Base-by-base conservation (phyloP, 2,888 invertebrate genomes). In the Sisyra nigra region DNA sequence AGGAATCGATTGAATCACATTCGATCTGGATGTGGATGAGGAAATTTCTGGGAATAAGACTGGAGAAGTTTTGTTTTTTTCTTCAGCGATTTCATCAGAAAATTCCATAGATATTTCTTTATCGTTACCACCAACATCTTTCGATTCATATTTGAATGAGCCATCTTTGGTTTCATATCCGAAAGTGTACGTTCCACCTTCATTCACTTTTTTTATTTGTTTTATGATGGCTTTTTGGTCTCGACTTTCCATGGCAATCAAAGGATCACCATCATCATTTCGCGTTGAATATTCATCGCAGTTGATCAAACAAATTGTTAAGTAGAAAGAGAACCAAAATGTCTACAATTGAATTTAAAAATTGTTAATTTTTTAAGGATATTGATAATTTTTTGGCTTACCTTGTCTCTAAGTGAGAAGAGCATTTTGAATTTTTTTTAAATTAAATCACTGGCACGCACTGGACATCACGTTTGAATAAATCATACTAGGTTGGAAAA, bases 91-190 rank as follows among this genome's bases (percentile, higher is more conserved):
- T 24, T 24, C 24, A 24, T 24, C 24, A 24, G 24, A 24, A 24
- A 24, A 24, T 7, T 24, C 24, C 58, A 86, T 86, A 1, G 84
- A 81, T 42, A 86, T 81, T 33, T 85, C 85, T 59, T 83, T 84
- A 48, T 85, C 80, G 58, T 83, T 81, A 7, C 84, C 84, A 47
- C 76, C 65, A 39, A 81, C 80, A 59, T 83, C 83, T 48, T 84
- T 67, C 54, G 80, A 85, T 63, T 85, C 85, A 45, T 85, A 83
- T 66, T 86, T 85, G 60, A 85, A 86, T 0, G 83, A 81, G 3
- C 86, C 86, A 58, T 86, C 86, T 40, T 81, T 84, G 2, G 84
- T 83, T 63, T 86, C 86, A 55, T 83, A 86, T 1, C 86, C 86
- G 48, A 82, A 82, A 1, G 85, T 84, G 55, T 86, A 86, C 0